Evolutionary conservation across 2,113 vertebrate species (phyloP).

Genomic region (Calcarius ornatus): DNA sequence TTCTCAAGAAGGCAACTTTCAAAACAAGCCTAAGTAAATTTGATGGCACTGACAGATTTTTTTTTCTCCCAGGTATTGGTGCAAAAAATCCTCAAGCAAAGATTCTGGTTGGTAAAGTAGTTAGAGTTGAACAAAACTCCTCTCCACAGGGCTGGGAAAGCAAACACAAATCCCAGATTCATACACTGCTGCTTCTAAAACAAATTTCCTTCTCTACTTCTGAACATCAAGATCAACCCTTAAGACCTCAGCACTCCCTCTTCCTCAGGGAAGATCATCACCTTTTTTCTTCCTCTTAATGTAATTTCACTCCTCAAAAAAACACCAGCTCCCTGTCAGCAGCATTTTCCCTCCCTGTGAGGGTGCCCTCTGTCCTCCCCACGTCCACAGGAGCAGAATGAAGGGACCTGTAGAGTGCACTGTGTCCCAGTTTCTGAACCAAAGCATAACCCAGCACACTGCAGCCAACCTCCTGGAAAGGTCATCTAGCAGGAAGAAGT

Average conservation of each 20-base stretch:
- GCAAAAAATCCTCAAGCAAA: neutral
- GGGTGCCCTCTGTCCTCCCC: neutral
- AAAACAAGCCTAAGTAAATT: neutral
- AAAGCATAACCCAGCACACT: neutral
- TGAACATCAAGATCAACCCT: neutral
- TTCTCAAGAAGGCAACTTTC: neutral
- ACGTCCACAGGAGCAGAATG: neutral
- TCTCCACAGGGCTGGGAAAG: neutral
- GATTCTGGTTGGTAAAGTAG: neutral
- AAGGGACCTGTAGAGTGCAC: conserved; percentile 47
- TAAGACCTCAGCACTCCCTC: neutral
- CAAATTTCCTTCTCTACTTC: neutral
- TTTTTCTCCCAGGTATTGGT: neutral
- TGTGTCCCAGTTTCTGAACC: neutral
- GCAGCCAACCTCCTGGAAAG: neutral
- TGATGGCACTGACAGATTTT: neutral
- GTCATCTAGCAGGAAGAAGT: neutral
- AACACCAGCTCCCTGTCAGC: neutral
- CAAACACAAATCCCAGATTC: neutral
- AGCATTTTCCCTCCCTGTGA: neutral
- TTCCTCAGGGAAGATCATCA: neutral
- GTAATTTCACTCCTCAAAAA: neutral
- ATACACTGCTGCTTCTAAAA: neutral
- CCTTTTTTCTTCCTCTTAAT: neutral
- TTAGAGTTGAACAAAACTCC: neutral